phyloP scores from a whole-genome alignment of 2,113 vertebrate species.

The Formicarius rufipectus region DNA sequence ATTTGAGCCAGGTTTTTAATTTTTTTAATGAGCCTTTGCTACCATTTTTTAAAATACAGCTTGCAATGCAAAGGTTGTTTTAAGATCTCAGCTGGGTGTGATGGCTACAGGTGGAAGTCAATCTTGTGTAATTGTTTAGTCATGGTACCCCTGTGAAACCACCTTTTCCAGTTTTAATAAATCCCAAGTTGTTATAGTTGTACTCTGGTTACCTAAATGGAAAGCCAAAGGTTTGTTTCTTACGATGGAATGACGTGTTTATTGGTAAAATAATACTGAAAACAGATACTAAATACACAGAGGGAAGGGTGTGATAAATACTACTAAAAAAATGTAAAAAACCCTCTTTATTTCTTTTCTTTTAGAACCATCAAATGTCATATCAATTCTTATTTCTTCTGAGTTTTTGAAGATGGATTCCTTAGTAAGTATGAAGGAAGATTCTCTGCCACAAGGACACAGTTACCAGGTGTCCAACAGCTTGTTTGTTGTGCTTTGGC shows the following conservation, averaged over 20 bases:
- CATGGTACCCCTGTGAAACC: background rate
- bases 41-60: background rate
- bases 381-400: constrained; percentile 99
- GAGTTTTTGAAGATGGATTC: constrained; percentile 99
- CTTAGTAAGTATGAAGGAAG: constrained; percentile 87
- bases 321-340: background rate
- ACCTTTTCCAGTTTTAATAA: background rate
- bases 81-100: background rate
- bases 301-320: background rate
- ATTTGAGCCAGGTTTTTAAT: background rate
- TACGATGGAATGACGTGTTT: background rate
- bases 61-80: background rate
- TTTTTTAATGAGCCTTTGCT: background rate
- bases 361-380: constrained; percentile 98
- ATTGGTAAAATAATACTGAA: background rate
- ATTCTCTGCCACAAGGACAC: background rate
- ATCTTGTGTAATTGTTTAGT: background rate
- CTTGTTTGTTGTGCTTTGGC: background rate
- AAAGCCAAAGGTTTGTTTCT: background rate
- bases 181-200: background rate
- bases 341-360: constrained; percentile 4
- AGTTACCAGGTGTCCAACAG: background rate
- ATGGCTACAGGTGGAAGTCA: background rate
- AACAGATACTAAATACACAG: background rate
- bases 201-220: background rate